Conservation (phyloP, 2,888 invertebrate genomes). For the Noctua pronuba region DNA sequence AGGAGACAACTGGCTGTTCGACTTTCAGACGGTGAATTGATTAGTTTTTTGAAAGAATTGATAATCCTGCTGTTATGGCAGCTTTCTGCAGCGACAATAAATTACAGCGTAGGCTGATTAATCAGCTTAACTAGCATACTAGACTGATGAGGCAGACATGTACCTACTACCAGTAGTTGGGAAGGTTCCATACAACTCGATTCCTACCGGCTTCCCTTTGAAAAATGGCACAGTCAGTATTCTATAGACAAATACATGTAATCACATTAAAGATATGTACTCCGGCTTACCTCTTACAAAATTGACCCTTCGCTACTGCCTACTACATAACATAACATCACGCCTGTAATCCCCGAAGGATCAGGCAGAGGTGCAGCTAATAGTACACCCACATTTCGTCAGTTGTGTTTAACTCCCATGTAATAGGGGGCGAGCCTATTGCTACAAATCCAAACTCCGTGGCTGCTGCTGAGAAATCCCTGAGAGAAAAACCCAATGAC, state of each 20-base stretch:
- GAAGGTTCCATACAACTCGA: too few relatives aligned
- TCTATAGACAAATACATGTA: too few relatives aligned
- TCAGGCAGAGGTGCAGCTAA: not conserved
- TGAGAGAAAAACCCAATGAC: too few relatives aligned
- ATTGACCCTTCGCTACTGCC: too few relatives aligned
- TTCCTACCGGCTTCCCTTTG: too few relatives aligned
- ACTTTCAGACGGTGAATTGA: not conserved
- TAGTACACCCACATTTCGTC: not conserved
- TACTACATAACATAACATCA: not conserved
- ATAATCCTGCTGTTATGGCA: not conserved
- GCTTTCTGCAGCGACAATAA: not conserved
- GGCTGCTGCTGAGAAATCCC: not conserved
- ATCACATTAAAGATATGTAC: too few relatives aligned
- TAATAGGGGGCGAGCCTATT: not conserved
- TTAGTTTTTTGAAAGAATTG: slow-evolving; percentile 21
- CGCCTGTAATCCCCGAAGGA: not conserved
- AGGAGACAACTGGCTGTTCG: slow-evolving; percentile 9
- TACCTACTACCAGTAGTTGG: too few relatives aligned
- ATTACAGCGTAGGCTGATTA: not conserved
- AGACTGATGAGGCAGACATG: not conserved
- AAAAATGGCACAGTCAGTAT: too few relatives aligned
- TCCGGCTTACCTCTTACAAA: too few relatives aligned
- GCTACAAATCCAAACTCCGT: not conserved
- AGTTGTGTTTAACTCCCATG: not conserved
- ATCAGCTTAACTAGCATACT: not conserved